phyloP scores from a whole-genome alignment of 2,797 vertebrate genomes.

The Tolypeutes matacus region DNA sequence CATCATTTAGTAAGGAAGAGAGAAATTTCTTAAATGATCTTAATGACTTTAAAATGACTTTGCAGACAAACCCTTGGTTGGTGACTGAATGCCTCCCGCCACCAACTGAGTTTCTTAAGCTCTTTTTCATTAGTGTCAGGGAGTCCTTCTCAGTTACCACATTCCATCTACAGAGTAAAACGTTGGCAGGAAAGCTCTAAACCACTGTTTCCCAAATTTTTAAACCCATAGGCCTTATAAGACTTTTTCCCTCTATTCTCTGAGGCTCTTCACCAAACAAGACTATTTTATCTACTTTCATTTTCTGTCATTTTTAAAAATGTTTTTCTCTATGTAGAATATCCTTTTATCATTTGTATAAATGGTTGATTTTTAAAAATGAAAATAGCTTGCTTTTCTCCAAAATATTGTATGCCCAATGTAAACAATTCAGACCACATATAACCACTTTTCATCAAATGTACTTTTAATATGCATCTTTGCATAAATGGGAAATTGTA shows the following conservation, averaged over 20 bases:
- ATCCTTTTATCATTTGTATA: slow-evolving; percentile 5
- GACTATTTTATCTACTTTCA: slow-evolving; percentile 45
- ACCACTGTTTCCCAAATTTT: background rate
- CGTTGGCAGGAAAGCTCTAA: background rate
- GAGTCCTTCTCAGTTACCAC: background rate
- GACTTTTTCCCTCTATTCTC: background rate
- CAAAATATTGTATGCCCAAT: slow-evolving; percentile 40
- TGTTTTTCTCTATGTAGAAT: background rate
- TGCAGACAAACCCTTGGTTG: background rate
- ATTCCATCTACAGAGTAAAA: background rate
- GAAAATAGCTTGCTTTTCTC: slow-evolving; percentile 58
- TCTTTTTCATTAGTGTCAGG: background rate
- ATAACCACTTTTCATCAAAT: slow-evolving; percentile 1
- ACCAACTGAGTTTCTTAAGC: background rate
- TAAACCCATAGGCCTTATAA: background rate
- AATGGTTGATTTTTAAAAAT: background rate
- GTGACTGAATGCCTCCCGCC: background rate
- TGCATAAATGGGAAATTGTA: slow-evolving; percentile 22
- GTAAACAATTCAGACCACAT: slow-evolving; percentile 34
- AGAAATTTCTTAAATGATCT: slow-evolving; percentile 9
- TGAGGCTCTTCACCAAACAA: background rate
- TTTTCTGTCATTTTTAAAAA: slow-evolving; percentile 54
- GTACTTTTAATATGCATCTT: background rate
- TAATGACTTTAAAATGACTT: background rate
- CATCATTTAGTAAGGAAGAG: background rate